phyloP scores from a whole-genome alignment of 2,113 vertebrate genomes.

The Speoplatyrhinus poulsoni region DNA sequence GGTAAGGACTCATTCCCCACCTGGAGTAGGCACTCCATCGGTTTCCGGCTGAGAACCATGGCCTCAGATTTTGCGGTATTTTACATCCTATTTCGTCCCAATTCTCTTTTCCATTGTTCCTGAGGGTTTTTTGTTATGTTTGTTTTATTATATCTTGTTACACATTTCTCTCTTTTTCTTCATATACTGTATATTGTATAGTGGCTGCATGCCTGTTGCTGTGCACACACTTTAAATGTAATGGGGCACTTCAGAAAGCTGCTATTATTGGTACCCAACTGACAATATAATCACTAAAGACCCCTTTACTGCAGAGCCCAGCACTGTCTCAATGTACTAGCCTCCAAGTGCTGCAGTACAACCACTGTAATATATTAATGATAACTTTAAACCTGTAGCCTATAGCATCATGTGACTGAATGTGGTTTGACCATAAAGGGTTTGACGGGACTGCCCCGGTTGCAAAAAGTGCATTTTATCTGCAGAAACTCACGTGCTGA shows the following conservation, averaged over 20 bases:
- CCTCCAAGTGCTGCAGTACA: conserved; percentile 13
- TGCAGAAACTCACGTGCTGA: conserved; percentile 1
- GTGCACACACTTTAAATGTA: conserved; percentile 53
- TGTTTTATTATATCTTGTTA: background rate
- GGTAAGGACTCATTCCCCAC: too few relatives aligned
- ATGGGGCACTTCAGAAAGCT: conserved; percentile 45
- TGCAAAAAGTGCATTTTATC: background rate
- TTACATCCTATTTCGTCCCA: background rate
- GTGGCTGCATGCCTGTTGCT: conserved; percentile 31
- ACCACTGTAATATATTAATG: conserved; percentile 1
- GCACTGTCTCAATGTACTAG: conserved; percentile 13
- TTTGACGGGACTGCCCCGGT: conserved; percentile 5
- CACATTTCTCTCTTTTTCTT: background rate
- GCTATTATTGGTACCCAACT: conserved; percentile 43
- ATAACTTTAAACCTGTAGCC: conserved; percentile 5
- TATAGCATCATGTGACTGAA: conserved; percentile 32
- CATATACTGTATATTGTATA: conserved; percentile 12
- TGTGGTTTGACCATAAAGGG: conserved; percentile 6
- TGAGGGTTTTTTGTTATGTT: background rate
- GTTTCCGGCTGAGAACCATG: too few relatives aligned
- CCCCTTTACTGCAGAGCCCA: conserved; percentile 39
- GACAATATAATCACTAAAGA: conserved; percentile 50
- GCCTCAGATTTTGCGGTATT: too few relatives aligned
- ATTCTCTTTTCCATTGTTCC: background rate
- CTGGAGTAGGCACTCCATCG: too few relatives aligned